Evolutionary conservation across 2,113 vertebrate species (phyloP).

Genomic region (Pheucticus melanocephalus): DNA sequence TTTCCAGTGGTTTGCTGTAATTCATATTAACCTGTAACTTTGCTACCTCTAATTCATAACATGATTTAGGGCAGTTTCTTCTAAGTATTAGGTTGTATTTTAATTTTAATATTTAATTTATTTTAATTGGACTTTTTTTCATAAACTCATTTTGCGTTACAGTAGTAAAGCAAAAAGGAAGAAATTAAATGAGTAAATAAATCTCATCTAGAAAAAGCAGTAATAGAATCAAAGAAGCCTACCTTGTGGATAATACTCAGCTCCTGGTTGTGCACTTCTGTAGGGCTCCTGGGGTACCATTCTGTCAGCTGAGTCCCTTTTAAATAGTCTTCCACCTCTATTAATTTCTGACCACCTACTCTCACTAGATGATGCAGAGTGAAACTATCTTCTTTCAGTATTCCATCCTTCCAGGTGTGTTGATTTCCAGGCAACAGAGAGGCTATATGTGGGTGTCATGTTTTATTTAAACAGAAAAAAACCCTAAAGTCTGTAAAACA

Average conservation of each 20-base stretch:
- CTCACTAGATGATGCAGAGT: slow-evolving; percentile 15
- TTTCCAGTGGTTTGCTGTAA: neutral
- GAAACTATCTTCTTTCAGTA: slow-evolving; percentile 57
- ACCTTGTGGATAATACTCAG: neutral
- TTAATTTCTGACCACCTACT: neutral
- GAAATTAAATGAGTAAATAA: neutral
- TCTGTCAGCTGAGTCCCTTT: neutral
- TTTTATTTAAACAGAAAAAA: neutral
- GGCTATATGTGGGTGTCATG: neutral
- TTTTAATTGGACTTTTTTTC: neutral
- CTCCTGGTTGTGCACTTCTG: neutral
- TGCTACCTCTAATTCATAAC: neutral
- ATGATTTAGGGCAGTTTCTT: neutral
- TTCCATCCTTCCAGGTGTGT: neutral
- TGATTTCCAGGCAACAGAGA: slow-evolving; percentile 39
- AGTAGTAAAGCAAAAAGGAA: neutral
- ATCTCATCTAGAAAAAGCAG: neutral
- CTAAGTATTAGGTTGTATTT: neutral
- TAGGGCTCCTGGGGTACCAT: neutral
- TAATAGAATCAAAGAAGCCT: neutral
- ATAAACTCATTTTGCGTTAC: neutral
- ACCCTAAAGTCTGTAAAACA: neutral
- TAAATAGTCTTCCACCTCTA: slow-evolving; percentile 2
- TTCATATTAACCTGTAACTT: neutral
- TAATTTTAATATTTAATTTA: neutral